Evolutionary conservation across 2,113 vertebrate genomes (phyloP), one percentile per base, ranked within the genome.

Genomic region (human): DNA sequence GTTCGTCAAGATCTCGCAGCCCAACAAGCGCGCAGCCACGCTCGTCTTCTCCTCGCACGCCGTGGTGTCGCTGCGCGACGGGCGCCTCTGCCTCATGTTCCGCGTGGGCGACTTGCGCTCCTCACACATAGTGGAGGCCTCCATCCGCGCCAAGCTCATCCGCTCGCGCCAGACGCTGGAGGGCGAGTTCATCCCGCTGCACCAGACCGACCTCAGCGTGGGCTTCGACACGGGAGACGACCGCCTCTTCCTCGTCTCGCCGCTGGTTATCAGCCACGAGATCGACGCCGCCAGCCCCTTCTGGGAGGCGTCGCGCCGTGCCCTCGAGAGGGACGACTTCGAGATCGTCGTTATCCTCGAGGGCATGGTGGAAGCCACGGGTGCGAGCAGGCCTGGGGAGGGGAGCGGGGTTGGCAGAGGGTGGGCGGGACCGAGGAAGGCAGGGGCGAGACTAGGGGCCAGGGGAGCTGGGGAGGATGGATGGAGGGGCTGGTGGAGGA

Each of bases 1-100:
- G 99, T 99, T 99, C 23, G 99, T 99, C 32, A 99, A 99, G 98
- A 99, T 99, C 98, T 99, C 99, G 2, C 99, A 99, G 97, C 99
- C 99, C 98, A 99, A 99, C 98, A 99, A 99, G 78, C 98, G 99
- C 0, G 99, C 99, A 0, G 99, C 99, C 98, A 99, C 99, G 0
- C 64, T 99, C 50, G 99, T 99, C 96, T 99, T 99, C 98, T 99
- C 99, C 17, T 98, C 99, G n/a, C 99, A 99, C n/a, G 99, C 99
- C 1, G 99, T 99, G 80, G 98, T 99, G 20, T 99, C 99, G 0
- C 94, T 99, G 96, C 98, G 99, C 48, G 99, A 99, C 13, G 99
- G 98, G 50, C 99, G 98, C 90, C 98, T 99, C 8, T 99, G 99
- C 97, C 98, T 99, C 82, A 99, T 99, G 99, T 99, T 99, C 93